phyloP scores from a whole-genome alignment of 1,140 invertebrate genomes.

The Drosophila nannoptera region DNA sequence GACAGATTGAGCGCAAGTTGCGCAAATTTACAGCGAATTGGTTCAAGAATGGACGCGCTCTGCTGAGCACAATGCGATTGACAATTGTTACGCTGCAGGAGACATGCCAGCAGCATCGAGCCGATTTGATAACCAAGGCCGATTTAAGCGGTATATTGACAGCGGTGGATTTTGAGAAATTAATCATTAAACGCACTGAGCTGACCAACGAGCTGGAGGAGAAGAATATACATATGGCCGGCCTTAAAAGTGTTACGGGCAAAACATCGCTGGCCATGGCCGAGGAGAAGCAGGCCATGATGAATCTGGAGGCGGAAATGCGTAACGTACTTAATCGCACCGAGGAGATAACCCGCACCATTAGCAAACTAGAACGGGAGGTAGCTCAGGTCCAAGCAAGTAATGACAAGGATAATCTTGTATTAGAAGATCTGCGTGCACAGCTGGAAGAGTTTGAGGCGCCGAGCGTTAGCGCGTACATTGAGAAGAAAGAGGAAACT shows the following conservation, averaged over 20 bases:
- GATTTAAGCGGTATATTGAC: constrained; percentile 79
- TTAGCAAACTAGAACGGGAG: constrained; percentile 66
- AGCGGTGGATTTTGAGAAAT: constrained; percentile 79
- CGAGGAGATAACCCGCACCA: constrained; percentile 58
- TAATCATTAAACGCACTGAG: constrained; percentile 79
- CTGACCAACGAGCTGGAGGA: constrained; percentile 75
- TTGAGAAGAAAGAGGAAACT: constrained; percentile 69
- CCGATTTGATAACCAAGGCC: constrained; percentile 66
- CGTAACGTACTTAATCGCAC: constrained; percentile 52
- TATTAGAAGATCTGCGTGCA: constrained; percentile 41
- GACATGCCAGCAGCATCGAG: constrained; percentile 67
- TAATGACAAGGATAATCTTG: constrained; percentile 53
- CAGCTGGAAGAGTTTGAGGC: constrained; percentile 67
- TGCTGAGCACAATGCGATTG: constrained; percentile 72
- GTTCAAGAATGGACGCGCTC: constrained; percentile 68
- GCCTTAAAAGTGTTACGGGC: constrained; percentile 78
- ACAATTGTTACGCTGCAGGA: constrained; percentile 70
- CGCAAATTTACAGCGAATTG: constrained; percentile 73
- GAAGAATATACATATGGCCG: constrained; percentile 74
- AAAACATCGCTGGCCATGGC: constrained; percentile 70
- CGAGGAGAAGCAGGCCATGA: constrained; percentile 72
- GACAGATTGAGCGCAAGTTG: constrained; percentile 71
- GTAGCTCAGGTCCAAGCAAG: constrained; percentile 50
- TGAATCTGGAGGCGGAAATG: constrained; percentile 68
- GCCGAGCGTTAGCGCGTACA: constrained; percentile 68